Evolutionary conservation across 2,797 vertebrate species (phyloP), one percentile per base, ranked within the genome.

Genomic region (Orientallactaga sibirica): DNA sequence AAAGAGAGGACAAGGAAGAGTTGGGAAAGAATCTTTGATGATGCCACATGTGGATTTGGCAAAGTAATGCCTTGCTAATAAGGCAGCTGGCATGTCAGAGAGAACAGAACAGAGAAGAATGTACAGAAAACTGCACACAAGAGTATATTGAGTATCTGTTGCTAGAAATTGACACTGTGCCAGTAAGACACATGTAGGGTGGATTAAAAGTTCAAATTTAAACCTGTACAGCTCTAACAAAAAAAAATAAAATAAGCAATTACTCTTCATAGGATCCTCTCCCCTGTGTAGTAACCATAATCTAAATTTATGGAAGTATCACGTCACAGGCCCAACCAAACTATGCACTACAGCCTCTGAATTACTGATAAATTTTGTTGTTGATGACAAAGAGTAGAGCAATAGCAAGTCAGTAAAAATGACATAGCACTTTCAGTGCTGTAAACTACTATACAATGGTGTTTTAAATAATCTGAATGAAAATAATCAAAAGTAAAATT

Each of bases 171-270:
- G 55, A 12, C 55, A 58, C 55, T 58, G 12, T 58, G 55, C 55
- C 3, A 58, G 55, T 58, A 12, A 58, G 12, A 12, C 11, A 58
- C 15, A 12, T 58, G 15, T 58, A 12, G 55, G 55, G 2, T 58
- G 12, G 55, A 16, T 14, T 58, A 58, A 58, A 58, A 58, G 14
- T 58, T 16, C 12, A 16, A 48, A 6, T 48, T 48, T 48, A 48
- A 48, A 48, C 8, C 48, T 48, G 48, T 48, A 9, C 8, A 48
- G 48, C 48, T 48, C 48, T 48, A 48, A 75, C 67, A 94, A 68
- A 94, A 94, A 68, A 94, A 92, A 70, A 95, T 85, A 75, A 91
- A 94, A 91, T 93, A 90, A 91, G 55, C 84, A 93, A 95, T 91
- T 95, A 85, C 33, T 76, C 12, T 89, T 96, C 62, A 67, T 92